Evolutionary conservation across 1,140 invertebrate species (phyloP), one percentile per base, ranked within the genome.

Genomic region (Euura saliciscinereae): DNA sequence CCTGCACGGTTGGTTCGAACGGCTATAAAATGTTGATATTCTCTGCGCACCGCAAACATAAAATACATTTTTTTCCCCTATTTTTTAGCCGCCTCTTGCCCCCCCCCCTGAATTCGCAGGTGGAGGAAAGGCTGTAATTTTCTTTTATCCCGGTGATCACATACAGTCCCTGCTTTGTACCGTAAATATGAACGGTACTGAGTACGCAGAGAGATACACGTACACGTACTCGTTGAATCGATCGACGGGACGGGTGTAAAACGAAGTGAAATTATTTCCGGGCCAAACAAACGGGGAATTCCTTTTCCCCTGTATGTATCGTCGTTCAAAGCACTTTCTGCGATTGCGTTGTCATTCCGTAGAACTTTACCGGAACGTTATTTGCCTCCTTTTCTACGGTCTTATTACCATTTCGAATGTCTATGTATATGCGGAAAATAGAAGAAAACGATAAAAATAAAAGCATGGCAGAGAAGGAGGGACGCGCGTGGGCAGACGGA

Each of bases 31-130:
- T 4, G 51, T 59, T 59, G 51, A 59, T 59, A 59, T 59, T 59
- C 51, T n/a, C 51, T 59, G 51, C 51, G 51, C 13, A 59, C 51
- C 51, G 51, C 51, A 59, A 59, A 59, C 51, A 59, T 59, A 59
- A 59, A 59, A 59, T n/a, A 59, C 13, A 6, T 59, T 59, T 59
- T 59, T 6, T 59, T n/a, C 5, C 5, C 13, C 6, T 59, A 8
- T 59, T 59, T 4, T 59, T 2, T 4, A 6, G 10, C 51, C 51
- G 10, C 51, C 13, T 59, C 13, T 59, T 59, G 28, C 6, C 13
- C 28, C 51, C 13, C 28, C 51, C 13, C 51, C 8, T 59, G 51
- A 59, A 59, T 59, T 59, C 51, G 51, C 51, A 59, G 51, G 51
- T 6, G 10, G 10, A 59, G 13, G 51, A 59, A n/a, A 59, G 8